These are phyloP conservation scores for Calcarius lapponicus DNA, from an alignment of 2,797 vertebrate species.

Conservation along the genomic window DNA sequence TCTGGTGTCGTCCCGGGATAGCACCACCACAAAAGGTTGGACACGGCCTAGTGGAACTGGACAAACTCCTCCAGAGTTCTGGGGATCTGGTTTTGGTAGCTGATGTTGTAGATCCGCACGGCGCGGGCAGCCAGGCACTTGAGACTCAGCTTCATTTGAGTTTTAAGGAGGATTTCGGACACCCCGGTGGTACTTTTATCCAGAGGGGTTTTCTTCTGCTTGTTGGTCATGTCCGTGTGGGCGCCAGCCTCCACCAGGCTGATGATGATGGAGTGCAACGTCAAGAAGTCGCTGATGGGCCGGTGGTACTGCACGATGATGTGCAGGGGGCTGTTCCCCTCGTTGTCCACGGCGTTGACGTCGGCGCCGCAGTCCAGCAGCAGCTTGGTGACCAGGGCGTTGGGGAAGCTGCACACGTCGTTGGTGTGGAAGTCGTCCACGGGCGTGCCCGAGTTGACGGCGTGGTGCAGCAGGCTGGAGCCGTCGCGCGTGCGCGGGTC, in stretches of 20 bases:
- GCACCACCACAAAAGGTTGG: conserved; percentile 50
- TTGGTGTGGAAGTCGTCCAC: conserved; percentile 99
- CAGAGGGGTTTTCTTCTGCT: conserved; percentile 95
- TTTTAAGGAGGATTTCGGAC: conserved; percentile 96
- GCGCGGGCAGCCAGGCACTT: conserved; percentile 98
- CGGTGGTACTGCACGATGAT: conserved; percentile 98
- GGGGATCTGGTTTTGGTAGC: conserved; percentile 95
- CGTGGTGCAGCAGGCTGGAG: conserved; percentile 89
- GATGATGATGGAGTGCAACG: conserved; percentile 96
- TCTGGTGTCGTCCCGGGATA: conserved; percentile 61
- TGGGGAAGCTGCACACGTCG: conserved; percentile 97
- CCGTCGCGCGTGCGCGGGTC: conserved; percentile 92
- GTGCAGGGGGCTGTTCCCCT: conserved; percentile 94
- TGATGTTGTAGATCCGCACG: conserved; percentile 90
- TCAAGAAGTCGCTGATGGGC: conserved; percentile 98
- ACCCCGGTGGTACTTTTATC: conserved; percentile 97
- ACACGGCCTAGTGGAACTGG: conserved; percentile 87
- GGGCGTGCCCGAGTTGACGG: conserved; percentile 92
- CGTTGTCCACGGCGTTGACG: conserved; percentile 90
- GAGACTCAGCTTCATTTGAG: conserved; percentile 98
- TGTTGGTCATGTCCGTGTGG: conserved; percentile 97
- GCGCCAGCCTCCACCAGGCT: conserved; percentile 95
- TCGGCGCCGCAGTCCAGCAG: conserved; percentile 92
- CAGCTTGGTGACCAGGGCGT: conserved; percentile 90
- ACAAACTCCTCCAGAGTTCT: conserved; percentile 96